These are phyloP conservation scores for Cisticola juncidis DNA, from an alignment of 2,113 vertebrate genomes.

Conservation along the genomic window DNA sequence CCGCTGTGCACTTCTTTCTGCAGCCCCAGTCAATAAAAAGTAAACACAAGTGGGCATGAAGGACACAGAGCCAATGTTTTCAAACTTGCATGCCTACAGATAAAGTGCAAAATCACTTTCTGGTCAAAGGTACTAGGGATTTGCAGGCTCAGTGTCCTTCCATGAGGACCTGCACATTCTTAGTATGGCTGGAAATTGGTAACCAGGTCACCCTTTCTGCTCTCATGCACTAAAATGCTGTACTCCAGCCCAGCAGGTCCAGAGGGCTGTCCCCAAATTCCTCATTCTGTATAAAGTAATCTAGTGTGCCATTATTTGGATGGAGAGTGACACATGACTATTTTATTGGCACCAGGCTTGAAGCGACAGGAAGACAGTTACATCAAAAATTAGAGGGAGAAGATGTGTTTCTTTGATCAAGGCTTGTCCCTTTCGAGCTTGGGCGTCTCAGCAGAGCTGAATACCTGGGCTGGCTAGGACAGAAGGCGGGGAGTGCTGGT, in stretches of 20 bases:
- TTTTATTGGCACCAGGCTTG: not conserved
- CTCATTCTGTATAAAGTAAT: not conserved
- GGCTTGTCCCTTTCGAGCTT: not conserved
- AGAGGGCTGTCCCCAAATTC: not conserved
- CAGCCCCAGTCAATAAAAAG: not conserved
- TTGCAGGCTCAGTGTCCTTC: not conserved
- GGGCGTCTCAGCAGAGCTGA: not conserved
- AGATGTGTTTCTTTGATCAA: not conserved
- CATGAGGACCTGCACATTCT: not conserved
- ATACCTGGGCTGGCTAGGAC: not conserved
- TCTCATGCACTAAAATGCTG: not conserved
- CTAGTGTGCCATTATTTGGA: not conserved
- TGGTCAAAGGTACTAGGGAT: not conserved
- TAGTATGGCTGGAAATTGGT: not conserved
- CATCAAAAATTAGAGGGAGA: not conserved
- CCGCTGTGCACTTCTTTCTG: not conserved
- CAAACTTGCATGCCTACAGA: not conserved
- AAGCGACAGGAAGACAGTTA: not conserved
- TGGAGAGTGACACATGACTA: not conserved
- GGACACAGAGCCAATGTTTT: not conserved
- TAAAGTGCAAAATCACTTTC: not conserved
- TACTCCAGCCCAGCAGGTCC: not conserved
- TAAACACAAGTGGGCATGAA: not conserved
- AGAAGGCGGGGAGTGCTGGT: not conserved
- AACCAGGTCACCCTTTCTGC: not conserved